phyloP scores from a whole-genome alignment of 2,113 vertebrate species.

The Perca fluviatilis region DNA sequence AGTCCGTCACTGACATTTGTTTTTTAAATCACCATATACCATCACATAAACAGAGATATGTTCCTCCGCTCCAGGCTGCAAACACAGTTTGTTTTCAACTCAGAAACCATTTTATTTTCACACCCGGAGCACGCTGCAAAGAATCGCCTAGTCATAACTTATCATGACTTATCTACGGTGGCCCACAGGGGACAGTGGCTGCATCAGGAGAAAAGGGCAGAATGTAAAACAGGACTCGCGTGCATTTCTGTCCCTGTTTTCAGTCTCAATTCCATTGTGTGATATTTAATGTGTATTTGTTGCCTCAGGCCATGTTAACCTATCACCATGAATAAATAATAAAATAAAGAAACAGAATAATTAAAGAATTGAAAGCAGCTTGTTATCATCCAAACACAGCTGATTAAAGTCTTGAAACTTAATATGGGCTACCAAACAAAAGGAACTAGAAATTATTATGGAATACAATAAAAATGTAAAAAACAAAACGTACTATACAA shows the following conservation, averaged over 20 bases:
- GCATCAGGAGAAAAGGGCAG: conserved; percentile 50
- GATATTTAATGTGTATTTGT: conserved; percentile 23
- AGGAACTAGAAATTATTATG: conserved; percentile 1
- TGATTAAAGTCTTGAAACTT: conserved; percentile 1
- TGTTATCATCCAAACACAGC: not conserved
- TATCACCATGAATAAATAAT: not conserved
- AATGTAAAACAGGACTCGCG: conserved; percentile 11
- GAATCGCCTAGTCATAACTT: conserved; percentile 40
- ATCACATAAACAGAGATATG: conserved; percentile 20
- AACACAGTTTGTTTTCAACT: conserved; percentile 36
- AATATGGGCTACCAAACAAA: not conserved
- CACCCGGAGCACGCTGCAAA: conserved; percentile 36
- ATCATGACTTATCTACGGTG: conserved; percentile 50
- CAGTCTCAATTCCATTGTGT: not conserved
- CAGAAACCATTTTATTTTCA: conserved; percentile 46
- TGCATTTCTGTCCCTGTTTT: not conserved
- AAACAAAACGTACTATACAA: not conserved
- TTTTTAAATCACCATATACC: conserved; percentile 35
- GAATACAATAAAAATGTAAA: not conserved
- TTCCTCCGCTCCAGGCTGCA: conserved; percentile 1
- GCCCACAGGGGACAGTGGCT: conserved; percentile 49
- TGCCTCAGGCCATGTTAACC: conserved; percentile 12
- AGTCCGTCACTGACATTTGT: conserved; percentile 39
- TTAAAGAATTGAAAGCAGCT: conserved; percentile 16
- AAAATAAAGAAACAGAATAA: not conserved